phyloP scores from a whole-genome alignment of 2,888 invertebrate genomes.

The Ophraella communa region DNA sequence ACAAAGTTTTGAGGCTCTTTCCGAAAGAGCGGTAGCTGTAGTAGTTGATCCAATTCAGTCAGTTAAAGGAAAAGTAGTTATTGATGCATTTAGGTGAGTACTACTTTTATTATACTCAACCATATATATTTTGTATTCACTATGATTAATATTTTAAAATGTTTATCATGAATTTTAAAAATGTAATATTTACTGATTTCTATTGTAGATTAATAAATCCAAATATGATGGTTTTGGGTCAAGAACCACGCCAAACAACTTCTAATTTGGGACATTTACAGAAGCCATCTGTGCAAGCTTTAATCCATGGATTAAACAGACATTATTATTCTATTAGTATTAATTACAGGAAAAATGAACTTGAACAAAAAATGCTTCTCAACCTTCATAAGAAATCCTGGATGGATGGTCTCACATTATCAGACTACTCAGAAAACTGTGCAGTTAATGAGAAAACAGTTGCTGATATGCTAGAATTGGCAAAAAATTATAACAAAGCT shows the following conservation, averaged over 20 bases:
- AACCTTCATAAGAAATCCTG: slow-evolving; percentile 99
- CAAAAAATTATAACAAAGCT: slow-evolving; percentile 91
- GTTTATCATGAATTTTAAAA: too few species aligned
- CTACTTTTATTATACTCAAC: slow-evolving; percentile 15
- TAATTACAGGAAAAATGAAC: slow-evolving; percentile 97
- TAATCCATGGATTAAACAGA: slow-evolving; percentile 97
- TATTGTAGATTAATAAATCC: slow-evolving; percentile 89
- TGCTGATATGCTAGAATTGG: slow-evolving; percentile 94
- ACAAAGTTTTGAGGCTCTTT: slow-evolving; percentile 97
- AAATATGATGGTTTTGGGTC: slow-evolving; percentile 98
- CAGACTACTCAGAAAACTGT: slow-evolving; percentile 93
- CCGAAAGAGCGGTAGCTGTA: slow-evolving; percentile 97
- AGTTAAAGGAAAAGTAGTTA: slow-evolving; percentile 99
- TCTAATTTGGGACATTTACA: slow-evolving; percentile 98
- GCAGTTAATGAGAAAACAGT: slow-evolving; percentile 92
- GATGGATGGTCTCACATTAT: slow-evolving; percentile 93
- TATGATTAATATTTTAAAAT: too few species aligned
- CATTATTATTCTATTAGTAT: slow-evolving; percentile 99
- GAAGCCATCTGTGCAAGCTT: slow-evolving; percentile 98
- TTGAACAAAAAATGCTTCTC: slow-evolving; percentile 98
- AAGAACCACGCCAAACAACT: slow-evolving; percentile 98
- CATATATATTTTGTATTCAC: too few species aligned
- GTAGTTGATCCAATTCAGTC: slow-evolving; percentile 99
- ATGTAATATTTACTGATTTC: not conserved
- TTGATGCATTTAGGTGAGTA: slow-evolving; percentile 94